phyloP scores from a whole-genome alignment of 2,888 invertebrate genomes.

The Allacma fusca region DNA sequence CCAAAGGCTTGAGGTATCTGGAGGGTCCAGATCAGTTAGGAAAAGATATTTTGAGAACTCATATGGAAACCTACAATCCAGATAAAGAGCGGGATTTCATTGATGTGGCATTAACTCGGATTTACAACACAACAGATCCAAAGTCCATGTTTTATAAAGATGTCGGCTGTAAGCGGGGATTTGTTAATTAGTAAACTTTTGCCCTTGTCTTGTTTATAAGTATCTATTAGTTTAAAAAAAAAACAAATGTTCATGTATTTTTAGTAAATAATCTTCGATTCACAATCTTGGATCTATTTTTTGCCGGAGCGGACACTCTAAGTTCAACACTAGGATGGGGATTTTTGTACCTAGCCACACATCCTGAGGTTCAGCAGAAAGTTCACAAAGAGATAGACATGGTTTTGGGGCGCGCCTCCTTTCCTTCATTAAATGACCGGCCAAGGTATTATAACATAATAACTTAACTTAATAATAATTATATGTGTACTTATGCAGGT shows the following conservation, averaged over 20 bases:
- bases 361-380: conserved; percentile 53
- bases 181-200: neutral
- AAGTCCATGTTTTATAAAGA: conserved; percentile 55
- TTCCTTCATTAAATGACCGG: neutral
- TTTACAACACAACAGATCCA: conserved; percentile 53
- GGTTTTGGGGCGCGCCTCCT: conserved; percentile 55
- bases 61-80: conserved; percentile 53
- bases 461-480: no score
- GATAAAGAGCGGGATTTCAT: conserved; percentile 60
- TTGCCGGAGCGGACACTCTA: conserved; percentile 59
- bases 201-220: neutral
- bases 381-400: conserved; percentile 62
- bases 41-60: conserved; percentile 55
- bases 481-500: no score
- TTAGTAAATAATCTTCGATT: conserved; percentile 49
- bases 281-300: conserved; percentile 56
- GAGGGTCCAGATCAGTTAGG: conserved; percentile 56
- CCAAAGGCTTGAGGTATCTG: conserved; percentile 52
- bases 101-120: conserved; percentile 59
- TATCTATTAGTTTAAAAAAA: no score
- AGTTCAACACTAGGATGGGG: conserved; percentile 58
- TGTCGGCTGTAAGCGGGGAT: conserved; percentile 44
- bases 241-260: conserved; percentile 13
- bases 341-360: conserved; percentile 52
- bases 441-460: neutral